Evolutionary conservation across 2,113 vertebrate species (phyloP), one percentile per base, ranked within the genome.

Genomic region (Etia nguti): DNA sequence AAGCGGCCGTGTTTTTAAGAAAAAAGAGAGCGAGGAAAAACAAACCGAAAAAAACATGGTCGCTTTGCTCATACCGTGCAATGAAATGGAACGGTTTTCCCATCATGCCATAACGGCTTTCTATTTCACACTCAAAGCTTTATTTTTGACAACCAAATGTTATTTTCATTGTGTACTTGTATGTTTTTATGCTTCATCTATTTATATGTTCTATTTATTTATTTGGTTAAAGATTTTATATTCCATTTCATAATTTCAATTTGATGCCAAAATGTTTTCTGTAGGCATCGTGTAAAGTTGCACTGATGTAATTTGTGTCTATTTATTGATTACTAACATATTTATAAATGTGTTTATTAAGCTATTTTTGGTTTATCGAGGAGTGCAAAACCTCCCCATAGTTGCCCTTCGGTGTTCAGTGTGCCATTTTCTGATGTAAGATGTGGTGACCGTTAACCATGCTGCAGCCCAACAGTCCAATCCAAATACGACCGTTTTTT

Each of bases 321-420:
- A 93, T 97, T 96, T 96, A 94, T 96, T 95, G 93, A 91, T 94
- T 91, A 89, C 86, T 88, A 88, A 92, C 88, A 89, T 95, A 93
- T 91, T 92, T 95, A 88, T 94, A 91, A 87, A 90, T 95, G 88
- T 93, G 86, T 93, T 93, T 91, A 88, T 92, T 93, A 82, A 86
- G 87, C 88, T 91, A 86, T 89, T 95, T 90, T 95, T 89, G 91
- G 88, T 94, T 92, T 90, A 93, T 82, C 83, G 95, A 94, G 94
- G 96, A 96, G 94, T 96, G 93, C 89, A 94, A 96, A 96, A 93
- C 95, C 95, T 96, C 96, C 95, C 95, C 94, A 96, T 95, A 95
- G 89, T 95, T 96, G 95, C 94, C 93, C 87, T 93, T 94, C 36
- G 87, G 92, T 94, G 89, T 94, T 95, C 4, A 89, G 88, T 93